Conservation (phyloP, 2,888 invertebrate genomes). For the Thecocarcelia acutangulata region DNA sequence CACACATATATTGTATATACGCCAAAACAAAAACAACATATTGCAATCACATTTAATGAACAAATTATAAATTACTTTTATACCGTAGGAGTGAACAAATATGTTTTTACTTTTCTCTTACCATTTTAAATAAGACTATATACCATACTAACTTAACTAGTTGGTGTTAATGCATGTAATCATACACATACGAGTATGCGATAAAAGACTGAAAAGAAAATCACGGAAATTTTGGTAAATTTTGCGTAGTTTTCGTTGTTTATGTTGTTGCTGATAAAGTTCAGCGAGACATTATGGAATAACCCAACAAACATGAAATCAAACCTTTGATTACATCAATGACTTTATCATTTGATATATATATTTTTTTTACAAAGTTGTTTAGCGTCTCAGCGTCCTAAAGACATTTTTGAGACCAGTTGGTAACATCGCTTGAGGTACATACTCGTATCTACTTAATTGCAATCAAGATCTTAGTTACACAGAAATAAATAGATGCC, state of each 20-base stretch:
- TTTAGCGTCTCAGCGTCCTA: too few species aligned
- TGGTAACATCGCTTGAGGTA: too few species aligned
- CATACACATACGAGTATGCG: too few species aligned
- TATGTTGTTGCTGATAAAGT: not conserved
- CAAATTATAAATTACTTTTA: constrained; percentile 66
- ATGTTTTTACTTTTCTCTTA: not conserved
- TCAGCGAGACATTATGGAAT: constrained; percentile 31
- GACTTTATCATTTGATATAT: too few species aligned
- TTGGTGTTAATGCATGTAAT: not conserved
- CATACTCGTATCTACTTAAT: too few species aligned
- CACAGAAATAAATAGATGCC: too few species aligned
- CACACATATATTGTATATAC: not conserved
- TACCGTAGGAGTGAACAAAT: constrained; percentile 38
- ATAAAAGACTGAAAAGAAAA: constrained; percentile 28
- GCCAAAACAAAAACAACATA: constrained; percentile 27
- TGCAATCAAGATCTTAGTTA: too few species aligned
- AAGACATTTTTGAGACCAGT: too few species aligned
- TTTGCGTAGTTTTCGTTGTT: not conserved
- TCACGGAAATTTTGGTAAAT: constrained; percentile 13
- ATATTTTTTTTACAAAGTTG: too few species aligned
- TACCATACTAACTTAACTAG: not conserved
- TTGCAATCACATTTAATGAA: constrained; percentile 62
- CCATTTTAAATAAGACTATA: not conserved
- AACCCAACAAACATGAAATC: too few species aligned
- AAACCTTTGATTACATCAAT: too few species aligned